These are phyloP conservation scores for Zalophus californianus DNA, from an alignment of 2,797 vertebrate species.

Conservation along the genomic window DNA sequence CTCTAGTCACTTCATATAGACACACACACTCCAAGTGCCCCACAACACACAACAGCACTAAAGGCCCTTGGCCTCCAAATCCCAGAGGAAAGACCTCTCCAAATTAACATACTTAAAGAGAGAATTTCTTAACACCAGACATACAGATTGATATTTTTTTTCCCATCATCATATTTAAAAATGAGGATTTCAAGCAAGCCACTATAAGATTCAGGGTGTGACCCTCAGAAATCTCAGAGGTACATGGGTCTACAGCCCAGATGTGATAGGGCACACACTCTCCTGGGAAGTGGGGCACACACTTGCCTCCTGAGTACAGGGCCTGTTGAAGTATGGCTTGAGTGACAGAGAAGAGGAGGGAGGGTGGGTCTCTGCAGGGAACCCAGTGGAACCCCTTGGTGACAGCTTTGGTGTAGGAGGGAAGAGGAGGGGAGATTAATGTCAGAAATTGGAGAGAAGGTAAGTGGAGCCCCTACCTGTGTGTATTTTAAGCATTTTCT, in stretches of 20 bases:
- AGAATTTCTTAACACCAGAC: not conserved
- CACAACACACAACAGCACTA: not conserved
- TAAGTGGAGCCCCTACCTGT: not conserved
- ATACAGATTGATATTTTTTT: not conserved
- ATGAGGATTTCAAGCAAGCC: not conserved
- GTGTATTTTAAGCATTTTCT: conserved; percentile 29
- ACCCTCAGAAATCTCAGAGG: not conserved
- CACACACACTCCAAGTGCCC: not conserved
- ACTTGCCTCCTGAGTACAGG: not conserved
- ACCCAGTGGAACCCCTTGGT: conserved; percentile 17
- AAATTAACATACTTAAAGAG: not conserved
- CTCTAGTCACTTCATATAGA: not conserved
- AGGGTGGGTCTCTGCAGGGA: not conserved
- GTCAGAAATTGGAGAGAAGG: conserved; percentile 39
- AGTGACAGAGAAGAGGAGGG: conserved; percentile 51
- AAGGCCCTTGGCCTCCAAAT: not conserved
- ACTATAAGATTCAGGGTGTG: not conserved
- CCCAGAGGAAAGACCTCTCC: not conserved
- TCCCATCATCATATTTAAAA: not conserved
- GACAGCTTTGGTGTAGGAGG: conserved; percentile 41
- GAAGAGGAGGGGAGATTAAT: not conserved
- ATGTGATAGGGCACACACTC: not conserved
- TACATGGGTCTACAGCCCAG: not conserved
- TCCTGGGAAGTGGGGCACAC: not conserved
- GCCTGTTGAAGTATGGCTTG: not conserved